These are phyloP conservation scores for Lasioglossum morio DNA, from an alignment of 2,888 invertebrate species.

Conservation along the genomic window DNA sequence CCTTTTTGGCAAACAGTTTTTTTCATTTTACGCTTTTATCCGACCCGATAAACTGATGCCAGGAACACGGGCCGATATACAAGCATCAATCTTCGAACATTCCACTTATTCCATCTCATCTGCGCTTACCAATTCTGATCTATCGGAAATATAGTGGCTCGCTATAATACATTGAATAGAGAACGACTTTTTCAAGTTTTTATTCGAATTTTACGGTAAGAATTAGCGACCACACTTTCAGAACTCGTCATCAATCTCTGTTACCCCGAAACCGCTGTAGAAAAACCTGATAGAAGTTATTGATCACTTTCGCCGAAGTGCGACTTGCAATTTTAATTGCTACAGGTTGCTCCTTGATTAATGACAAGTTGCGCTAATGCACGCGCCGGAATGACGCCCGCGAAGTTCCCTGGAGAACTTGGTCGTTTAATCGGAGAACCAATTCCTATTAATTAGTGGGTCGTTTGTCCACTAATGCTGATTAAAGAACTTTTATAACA, in stretches of 20 bases:
- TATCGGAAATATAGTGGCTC: neutral
- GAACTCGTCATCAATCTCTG: constrained; percentile 49
- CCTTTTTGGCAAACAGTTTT: constrained; percentile 74
- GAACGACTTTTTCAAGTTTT: neutral
- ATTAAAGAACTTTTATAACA: neutral
- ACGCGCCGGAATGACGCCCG: constrained; percentile 19
- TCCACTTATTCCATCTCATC: neutral
- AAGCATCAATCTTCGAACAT: neutral
- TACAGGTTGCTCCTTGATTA: constrained; percentile 37
- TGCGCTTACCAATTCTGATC: neutral
- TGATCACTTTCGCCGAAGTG: constrained; percentile 49
- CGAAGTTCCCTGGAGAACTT: constrained; percentile 18
- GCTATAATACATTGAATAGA: neutral
- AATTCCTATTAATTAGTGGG: constrained; percentile 12
- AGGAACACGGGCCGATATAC: constrained; percentile 13
- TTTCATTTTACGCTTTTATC: constrained; percentile 47
- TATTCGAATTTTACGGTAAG: neutral
- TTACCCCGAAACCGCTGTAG: constrained; percentile 36
- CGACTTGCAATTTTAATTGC: constrained; percentile 51
- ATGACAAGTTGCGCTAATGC: constrained; percentile 33
- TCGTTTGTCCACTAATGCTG: neutral
- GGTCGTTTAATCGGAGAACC: neutral
- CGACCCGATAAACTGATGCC: constrained; percentile 38
- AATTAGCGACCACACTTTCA: constrained; percentile 11
- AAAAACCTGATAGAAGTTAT: constrained; percentile 47